Evolutionary conservation across 2,113 vertebrate genomes (phyloP).

Genomic region (Herpetotheres cachinnans): DNA sequence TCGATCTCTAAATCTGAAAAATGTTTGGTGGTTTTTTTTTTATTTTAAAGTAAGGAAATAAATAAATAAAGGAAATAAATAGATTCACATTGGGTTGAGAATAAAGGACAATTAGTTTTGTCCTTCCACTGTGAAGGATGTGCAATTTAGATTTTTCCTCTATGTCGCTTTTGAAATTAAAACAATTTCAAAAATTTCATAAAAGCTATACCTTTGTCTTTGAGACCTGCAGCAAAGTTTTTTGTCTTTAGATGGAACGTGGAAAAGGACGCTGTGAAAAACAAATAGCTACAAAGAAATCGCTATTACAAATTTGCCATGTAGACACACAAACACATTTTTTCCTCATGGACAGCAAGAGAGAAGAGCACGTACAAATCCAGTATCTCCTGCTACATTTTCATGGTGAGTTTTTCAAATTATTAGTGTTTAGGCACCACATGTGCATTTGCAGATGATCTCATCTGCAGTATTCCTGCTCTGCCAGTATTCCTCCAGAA

Average conservation of each 20-base stretch:
- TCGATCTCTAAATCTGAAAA: not conserved
- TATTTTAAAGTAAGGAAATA: not conserved
- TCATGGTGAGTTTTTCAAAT: not conserved
- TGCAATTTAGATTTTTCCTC: not conserved
- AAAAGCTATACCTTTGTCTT: not conserved
- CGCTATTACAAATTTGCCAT: not conserved
- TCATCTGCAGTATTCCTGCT: not conserved
- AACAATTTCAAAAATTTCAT: not conserved
- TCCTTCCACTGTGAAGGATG: not conserved
- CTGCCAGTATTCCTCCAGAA: not conserved
- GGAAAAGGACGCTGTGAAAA: not conserved
- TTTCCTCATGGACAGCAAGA: not conserved
- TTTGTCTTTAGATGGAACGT: not conserved
- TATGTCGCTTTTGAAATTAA: not conserved
- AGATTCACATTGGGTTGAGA: not conserved
- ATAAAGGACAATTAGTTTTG: not conserved
- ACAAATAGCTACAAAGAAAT: not conserved
- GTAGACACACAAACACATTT: not conserved
- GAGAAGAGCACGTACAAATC: not conserved
- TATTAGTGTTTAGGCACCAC: not conserved
- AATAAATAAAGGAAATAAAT: not conserved
- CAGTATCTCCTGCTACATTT: not conserved
- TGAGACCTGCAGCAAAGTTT: not conserved
- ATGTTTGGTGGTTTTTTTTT: not conserved
- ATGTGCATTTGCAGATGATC: not conserved